These are phyloP conservation scores for Stomatorhinus ivindoensis DNA, from an alignment of 2,113 vertebrate species.

Conservation along the genomic window DNA sequence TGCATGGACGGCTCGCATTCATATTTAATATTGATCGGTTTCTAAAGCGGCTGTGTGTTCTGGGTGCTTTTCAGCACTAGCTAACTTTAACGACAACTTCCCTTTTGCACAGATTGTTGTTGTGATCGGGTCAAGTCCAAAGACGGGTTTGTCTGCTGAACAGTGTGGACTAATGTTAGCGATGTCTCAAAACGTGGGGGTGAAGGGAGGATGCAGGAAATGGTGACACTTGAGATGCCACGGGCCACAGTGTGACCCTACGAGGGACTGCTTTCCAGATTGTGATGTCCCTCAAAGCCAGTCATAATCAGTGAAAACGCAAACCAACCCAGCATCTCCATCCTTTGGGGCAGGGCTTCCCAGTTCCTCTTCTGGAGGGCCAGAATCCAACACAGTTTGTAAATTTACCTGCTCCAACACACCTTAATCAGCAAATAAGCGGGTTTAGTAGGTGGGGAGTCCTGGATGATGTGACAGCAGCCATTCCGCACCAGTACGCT, in stretches of 20 bases:
- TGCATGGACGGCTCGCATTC: not conserved
- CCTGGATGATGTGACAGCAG: too few relatives aligned
- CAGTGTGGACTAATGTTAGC: not conserved
- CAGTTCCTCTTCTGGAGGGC: not conserved
- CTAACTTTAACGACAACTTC: not conserved
- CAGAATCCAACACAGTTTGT: not conserved
- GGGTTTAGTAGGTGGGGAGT: not conserved
- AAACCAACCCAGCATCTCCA: not conserved
- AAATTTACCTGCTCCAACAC: not conserved
- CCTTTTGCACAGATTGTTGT: not conserved
- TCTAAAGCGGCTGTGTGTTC: not conserved
- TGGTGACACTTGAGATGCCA: not conserved
- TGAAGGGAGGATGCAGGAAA: not conserved
- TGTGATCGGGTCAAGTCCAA: not conserved
- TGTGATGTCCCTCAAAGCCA: not conserved
- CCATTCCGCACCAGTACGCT: too few relatives aligned
- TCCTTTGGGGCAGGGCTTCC: not conserved
- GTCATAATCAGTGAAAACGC: not conserved
- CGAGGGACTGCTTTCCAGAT: not conserved
- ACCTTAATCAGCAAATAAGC: not conserved
- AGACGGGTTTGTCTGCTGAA: not conserved
- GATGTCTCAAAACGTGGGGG: not conserved
- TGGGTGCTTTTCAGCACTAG: not conserved
- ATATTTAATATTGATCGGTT: conserved; percentile 1
- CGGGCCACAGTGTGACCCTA: not conserved